Base-by-base conservation (phyloP, 2,113 vertebrate species). In the Urocitellus parryii region DNA sequence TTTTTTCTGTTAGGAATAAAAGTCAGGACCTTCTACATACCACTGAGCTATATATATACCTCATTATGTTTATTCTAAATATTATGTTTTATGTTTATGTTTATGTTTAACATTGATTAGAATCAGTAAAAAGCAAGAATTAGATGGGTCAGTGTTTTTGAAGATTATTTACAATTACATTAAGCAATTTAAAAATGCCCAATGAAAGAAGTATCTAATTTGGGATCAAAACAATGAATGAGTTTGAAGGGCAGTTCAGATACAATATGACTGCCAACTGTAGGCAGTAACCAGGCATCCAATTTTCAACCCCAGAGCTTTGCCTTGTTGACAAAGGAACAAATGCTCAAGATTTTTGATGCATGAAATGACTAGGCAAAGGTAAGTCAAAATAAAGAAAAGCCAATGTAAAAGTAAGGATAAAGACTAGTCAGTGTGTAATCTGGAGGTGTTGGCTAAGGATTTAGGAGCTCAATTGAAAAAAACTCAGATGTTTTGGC, bases 401-500 rank as follows among this genome's bases (percentile, higher is more conserved):
- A 86, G 42, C 0, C 34, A 87, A 70, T 68, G 70, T 24, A 91
- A 91, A 79, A 34, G 14, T 81, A 85, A 74, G 29, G 70, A 63
- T 88, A 51, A 74, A 17, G 58, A 90, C 10, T 3, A 67, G 45
- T 51, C 27, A 48, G 77, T 65, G 80, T 34, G 1, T 22, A 8
- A 53, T 58, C 10, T 58, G 32, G 10, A 86, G 11, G 72, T 63
- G 27, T 91, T 24, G 76, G 32, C 12, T 70, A 51, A 86, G 27
- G 56, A 16, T 2, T 80, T 74, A 94, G 83, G 17, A 74, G 56
- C 42, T 72, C 61, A 91, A 45, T 63, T 88, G 42, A 32, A 90
- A 95, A 95, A 95, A 73, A 27, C 84, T 51, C 27, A 93, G 16
- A 81, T 63, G n/a, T n/a, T 81, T 65, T 82, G 53, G 79, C 1